Conservation (phyloP, 2,888 invertebrate genomes). For the Thyatira batis region DNA sequence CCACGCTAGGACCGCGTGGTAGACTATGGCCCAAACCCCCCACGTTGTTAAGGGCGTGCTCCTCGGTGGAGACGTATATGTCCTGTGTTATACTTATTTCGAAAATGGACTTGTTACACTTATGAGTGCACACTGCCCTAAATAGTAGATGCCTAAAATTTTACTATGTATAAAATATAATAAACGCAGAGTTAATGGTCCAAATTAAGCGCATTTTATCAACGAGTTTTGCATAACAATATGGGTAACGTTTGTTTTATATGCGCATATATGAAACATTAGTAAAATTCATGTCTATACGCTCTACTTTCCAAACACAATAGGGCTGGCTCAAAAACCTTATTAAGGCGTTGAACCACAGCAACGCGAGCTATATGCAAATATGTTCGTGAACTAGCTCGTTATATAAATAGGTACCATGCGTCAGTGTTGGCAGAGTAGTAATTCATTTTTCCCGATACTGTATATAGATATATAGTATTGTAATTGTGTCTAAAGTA, state of each 20-base stretch:
- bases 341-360: slow-evolving; percentile 14
- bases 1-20: too few relatives aligned
- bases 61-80: too few relatives aligned
- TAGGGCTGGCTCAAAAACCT: slow-evolving; percentile 38
- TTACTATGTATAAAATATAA: too few relatives aligned
- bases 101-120: too few relatives aligned
- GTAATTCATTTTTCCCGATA: too few relatives aligned
- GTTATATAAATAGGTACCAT: neutral
- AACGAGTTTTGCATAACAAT: neutral
- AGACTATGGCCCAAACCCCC: too few relatives aligned
- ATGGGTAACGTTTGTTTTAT: slow-evolving; percentile 1
- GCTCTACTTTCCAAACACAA: slow-evolving; percentile 54
- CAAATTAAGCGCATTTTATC: neutral
- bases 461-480: too few relatives aligned
- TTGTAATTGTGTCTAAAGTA: too few relatives aligned
- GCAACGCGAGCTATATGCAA: neutral
- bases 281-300: slow-evolving; percentile 29
- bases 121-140: too few relatives aligned
- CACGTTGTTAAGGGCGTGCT: too few relatives aligned
- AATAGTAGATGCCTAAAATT: too few relatives aligned
- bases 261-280: neutral
- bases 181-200: neutral
- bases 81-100: too few relatives aligned
- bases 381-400: neutral
- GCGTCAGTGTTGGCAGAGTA: neutral